Percentiles rank a stretch among this genome's conserved stretches.
These are phyloP conservation scores for Micropterix aruncella DNA, from an alignment of 2,888 invertebrate genomes.

Conservation along the genomic window DNA sequence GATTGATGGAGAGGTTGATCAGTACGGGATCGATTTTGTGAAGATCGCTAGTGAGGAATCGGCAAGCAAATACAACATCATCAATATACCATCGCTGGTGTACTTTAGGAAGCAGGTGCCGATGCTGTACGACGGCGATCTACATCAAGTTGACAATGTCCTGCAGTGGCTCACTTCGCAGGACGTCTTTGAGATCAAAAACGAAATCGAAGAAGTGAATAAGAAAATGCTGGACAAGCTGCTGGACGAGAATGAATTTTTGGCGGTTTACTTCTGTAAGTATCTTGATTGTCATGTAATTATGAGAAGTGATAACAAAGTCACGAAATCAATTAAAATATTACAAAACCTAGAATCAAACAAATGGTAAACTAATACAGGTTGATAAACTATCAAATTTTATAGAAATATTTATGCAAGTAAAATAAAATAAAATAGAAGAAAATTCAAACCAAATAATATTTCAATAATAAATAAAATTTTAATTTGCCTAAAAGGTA, in stretches of 20 bases:
- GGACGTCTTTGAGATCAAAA: constrained; percentile 89
- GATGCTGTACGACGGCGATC: constrained; percentile 79
- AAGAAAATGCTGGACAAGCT: constrained; percentile 92
- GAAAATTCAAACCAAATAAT: too few relatives aligned
- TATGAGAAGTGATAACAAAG: too few relatives aligned
- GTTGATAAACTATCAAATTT: too few relatives aligned
- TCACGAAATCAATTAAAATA: constrained; percentile 1
- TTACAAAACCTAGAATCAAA: background rate
- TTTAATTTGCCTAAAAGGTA: too few relatives aligned
- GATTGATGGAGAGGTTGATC: constrained; percentile 90
- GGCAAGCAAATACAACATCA: constrained; percentile 67
- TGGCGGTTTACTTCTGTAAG: constrained; percentile 93
- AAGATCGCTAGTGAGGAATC: constrained; percentile 76
- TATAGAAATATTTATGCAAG: too few relatives aligned
- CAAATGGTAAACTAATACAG: too few relatives aligned
- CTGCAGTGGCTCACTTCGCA: constrained; percentile 85
- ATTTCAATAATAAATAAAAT: too few relatives aligned
- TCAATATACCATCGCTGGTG: constrained; percentile 73
- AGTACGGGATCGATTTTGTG: constrained; percentile 88
- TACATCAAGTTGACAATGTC: constrained; percentile 74
- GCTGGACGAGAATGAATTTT: constrained; percentile 86
- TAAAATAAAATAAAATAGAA: too few relatives aligned
- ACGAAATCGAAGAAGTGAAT: constrained; percentile 95
- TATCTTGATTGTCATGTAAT: constrained; percentile 16
- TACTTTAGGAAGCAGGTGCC: constrained; percentile 77